Percentiles rank a stretch among this genome's conserved stretches.
Evolutionary conservation across 35 echinoderm and acorn worm species (phyloP).

Genomic region (Ophioderma brevispina): DNA sequence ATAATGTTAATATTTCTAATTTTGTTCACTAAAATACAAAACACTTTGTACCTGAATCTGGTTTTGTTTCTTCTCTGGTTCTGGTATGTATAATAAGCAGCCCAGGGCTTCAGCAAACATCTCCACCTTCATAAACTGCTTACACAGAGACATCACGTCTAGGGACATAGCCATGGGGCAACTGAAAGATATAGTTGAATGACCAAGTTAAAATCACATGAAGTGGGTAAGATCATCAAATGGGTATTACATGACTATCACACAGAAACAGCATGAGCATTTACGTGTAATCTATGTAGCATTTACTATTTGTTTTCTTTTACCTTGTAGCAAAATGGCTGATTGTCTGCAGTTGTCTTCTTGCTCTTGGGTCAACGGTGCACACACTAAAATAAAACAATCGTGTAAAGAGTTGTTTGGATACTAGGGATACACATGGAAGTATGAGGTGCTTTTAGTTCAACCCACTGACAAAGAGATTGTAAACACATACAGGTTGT

Average conservation of each 20-base stretch:
- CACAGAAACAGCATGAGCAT: neutral
- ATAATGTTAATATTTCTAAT: no score
- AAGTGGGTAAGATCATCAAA: neutral
- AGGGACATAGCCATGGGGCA: constrained; percentile 47
- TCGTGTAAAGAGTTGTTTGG: no score
- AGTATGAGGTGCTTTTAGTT: no score
- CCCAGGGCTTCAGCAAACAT: constrained; percentile 80
- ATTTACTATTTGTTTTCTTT: neutral
- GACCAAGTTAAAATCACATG: neutral
- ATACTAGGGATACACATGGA: no score
- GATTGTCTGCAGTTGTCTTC: constrained; percentile 47
- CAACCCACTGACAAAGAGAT: no score
- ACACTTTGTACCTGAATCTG: constrained; percentile 42
- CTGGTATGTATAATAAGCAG: constrained; percentile 70
- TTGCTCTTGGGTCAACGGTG: constrained; percentile 67
- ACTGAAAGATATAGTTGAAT: constrained; percentile 24
- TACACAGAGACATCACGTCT: constrained; percentile 20
- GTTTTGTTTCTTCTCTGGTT: constrained; percentile 42
- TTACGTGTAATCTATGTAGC: neutral
- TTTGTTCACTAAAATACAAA: no score
- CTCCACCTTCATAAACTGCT: constrained; percentile 44
- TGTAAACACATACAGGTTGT: neutral
- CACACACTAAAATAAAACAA: constrained; percentile 46
- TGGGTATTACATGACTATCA: neutral
- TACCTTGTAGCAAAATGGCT: constrained; percentile 72